Conservation (phyloP, 1,140 invertebrate genomes). For the Paraescarpia echinospica region DNA sequence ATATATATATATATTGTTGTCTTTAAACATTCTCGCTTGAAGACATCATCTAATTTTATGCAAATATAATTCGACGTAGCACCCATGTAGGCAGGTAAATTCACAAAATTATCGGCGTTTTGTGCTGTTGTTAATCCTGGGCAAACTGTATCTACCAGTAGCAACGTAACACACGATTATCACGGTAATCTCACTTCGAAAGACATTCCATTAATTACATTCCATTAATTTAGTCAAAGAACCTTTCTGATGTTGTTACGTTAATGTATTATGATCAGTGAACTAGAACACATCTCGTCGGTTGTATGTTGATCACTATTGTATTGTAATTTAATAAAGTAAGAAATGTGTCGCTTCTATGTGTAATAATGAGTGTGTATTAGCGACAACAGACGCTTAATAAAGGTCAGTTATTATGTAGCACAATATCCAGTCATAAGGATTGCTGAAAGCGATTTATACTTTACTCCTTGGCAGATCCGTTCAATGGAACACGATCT, state of each 20-base stretch:
- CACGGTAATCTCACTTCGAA: background rate
- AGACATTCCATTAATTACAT: background rate
- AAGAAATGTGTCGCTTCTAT: background rate
- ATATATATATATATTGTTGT: background rate
- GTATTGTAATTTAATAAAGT: background rate
- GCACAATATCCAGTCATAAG: no score
- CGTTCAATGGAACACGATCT: no score
- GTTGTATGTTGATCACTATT: background rate
- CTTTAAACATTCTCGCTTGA: background rate
- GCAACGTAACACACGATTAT: background rate
- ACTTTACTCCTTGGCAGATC: no score
- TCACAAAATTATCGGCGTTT: background rate
- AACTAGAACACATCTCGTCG: background rate
- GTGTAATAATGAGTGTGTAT: background rate
- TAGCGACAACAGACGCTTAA: background rate
- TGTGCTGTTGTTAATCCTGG: background rate
- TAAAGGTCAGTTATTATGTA: no score
- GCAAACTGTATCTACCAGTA: background rate
- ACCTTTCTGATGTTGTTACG: background rate
- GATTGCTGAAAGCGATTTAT: no score
- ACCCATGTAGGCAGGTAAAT: background rate
- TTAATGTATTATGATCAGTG: background rate
- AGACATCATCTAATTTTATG: background rate
- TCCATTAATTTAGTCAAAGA: background rate
- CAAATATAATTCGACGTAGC: background rate